Percentiles rank a stretch among this genome's conserved stretches.
These are phyloP conservation scores for Griposia aprilina DNA, from an alignment of 2,888 invertebrate species.

Conservation along the genomic window DNA sequence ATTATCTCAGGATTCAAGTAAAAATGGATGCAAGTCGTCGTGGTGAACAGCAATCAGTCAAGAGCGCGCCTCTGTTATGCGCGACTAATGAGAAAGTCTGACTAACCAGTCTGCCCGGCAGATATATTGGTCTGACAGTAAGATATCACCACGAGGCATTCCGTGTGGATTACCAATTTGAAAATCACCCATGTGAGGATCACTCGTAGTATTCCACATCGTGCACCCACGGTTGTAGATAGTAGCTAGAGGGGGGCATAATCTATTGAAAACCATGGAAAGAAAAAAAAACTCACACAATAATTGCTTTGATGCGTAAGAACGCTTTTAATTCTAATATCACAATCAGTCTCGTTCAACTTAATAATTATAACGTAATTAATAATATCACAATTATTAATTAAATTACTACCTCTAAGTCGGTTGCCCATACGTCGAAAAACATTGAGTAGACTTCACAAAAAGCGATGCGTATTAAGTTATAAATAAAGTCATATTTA, in stretches of 20 bases:
- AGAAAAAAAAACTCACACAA: no score
- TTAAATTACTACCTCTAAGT: background rate
- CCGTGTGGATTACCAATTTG: background rate
- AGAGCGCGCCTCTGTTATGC: slow-evolving; percentile 54
- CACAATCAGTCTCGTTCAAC: no score
- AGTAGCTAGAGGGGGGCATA: background rate
- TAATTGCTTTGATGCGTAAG: no score
- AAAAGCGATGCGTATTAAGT: background rate
- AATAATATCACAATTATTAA: no score
- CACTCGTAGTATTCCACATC: background rate
- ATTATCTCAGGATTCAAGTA: slow-evolving; percentile 67
- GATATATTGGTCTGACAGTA: background rate
- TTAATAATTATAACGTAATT: no score
- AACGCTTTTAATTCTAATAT: no score
- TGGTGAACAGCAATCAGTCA: slow-evolving; percentile 76
- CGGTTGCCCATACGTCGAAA: background rate
- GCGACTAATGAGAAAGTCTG: slow-evolving; percentile 61
- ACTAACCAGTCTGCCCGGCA: background rate
- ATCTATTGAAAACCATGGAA: background rate
- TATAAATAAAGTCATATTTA: background rate
- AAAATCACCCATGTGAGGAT: background rate
- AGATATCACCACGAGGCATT: background rate
- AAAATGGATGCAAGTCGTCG: slow-evolving; percentile 71
- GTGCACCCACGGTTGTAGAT: background rate
- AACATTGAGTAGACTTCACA: background rate